Evolutionary conservation across 2,797 vertebrate species (phyloP), one percentile per base, ranked within the genome.

Genomic region (Xyrichtys novacula): DNA sequence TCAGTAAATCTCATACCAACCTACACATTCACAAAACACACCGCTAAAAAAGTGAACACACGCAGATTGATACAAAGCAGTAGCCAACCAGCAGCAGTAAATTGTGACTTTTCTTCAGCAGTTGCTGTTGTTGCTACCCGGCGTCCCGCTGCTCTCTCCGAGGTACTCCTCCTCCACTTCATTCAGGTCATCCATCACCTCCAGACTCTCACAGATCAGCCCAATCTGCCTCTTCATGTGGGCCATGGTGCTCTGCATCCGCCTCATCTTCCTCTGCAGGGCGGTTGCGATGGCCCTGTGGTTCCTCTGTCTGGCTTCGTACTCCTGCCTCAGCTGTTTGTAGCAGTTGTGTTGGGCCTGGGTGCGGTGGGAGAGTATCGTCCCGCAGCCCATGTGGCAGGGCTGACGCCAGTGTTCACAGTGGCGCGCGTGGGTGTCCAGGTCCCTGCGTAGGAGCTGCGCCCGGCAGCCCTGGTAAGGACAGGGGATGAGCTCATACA

Each of bases 361-460:
- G 6, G 92, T 93, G 0, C 59, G 74, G 0, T 91, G 92, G 31
- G 89, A 90, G n/a, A 95, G 92, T 42, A 90, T 77, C 0, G 90
- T 87, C 17, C 95, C 94, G 0, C 94, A 95, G 75, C 95, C 95
- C 91, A 95, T 93, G 55, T 87, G 88, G 76, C 95, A 96, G 22
- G 86, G 92, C 72, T 89, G 87, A 16, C 83, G 82, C 82, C 91
- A 91, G 54, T 92, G 92, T 65, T 92, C 93, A 6, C 95, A 96
- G 68, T 78, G 86, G 42, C 86, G 92, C 2, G 71, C 59, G 7
- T 96, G 95, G 5, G 91, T 83, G 5, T 90, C 90, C 53, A 95
- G 84, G 81, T 93, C 90, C 31, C 93, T 88, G 25, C 94, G 94
- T 2, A 90, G 87, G 19, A 96, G 92, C 83, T 74, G 89, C 0